Evolutionary conservation across 2,888 invertebrate genomes (phyloP), one percentile per base, ranked within the genome.

Genomic region (Leuctra nigra): DNA sequence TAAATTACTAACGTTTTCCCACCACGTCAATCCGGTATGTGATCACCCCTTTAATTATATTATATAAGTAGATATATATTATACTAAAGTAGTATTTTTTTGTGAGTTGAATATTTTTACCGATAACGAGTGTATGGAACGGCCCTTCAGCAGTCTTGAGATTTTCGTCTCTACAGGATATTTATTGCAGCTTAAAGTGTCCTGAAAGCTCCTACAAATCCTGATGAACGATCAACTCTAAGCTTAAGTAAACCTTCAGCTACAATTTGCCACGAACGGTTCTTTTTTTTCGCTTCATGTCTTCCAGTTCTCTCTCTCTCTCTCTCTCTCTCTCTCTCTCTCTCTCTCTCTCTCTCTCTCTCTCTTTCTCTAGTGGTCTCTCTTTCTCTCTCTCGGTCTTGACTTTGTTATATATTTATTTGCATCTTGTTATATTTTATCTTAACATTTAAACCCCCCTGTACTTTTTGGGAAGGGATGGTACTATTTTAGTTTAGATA

Each of bases 151-250:
- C n/a, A n/a, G 44, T 44, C 44, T 44, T 44, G 44, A 44, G 44
- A 44, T 44, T 39, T 39, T 39, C 39, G 16, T 4, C 44, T 23
- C 9, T 23, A 24, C 22, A 24, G 48, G 55, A 54, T 56, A 59
- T 59, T 59, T 59, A 59, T 50, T 47, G 59, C 56, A 52, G 59
- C 59, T 59, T 59, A 56, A 56, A 35, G 35, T 56, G 56, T 59
- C 59, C 53, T 55, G 59, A 39, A 35, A 50, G 47, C 54, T 57
- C 56, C 50, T 76, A 79, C 68, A 75, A 80, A 81, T 81, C 81
- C 80, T 80, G 81, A 81, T 78, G 79, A 77, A 81, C 79, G 78
- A 72, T 68, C 70, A 64, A 55, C 56, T 55, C 36, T 41, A 54
- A 64, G 65, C 65, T 65, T 67, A 67, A 67, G 62, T 66, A 65